phyloP scores from a whole-genome alignment of 2,113 vertebrate species.

The Ameiurus melas region DNA sequence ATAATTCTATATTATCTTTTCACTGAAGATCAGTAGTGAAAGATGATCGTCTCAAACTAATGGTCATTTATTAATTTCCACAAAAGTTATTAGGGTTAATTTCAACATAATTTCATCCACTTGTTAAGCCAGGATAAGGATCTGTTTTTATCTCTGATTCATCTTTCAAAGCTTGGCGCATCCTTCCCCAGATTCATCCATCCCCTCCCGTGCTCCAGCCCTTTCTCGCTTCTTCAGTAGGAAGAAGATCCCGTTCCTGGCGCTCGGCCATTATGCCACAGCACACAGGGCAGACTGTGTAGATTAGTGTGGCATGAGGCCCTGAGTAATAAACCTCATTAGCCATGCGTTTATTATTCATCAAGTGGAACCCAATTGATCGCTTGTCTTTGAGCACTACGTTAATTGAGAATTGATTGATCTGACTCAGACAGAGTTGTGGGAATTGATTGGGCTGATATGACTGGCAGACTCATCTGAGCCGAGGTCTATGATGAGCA shows the following conservation, averaged over 20 bases:
- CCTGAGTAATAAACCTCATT: slow-evolving; percentile 55
- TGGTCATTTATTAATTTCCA: neutral
- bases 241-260: slow-evolving; percentile 2
- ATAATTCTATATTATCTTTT: neutral
- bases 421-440: slow-evolving; percentile 58
- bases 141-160: neutral
- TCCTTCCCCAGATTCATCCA: neutral
- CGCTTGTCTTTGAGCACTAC: slow-evolving; percentile 63
- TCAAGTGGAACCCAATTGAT: slow-evolving; percentile 66
- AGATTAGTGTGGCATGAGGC: slow-evolving; percentile 22
- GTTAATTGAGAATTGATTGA: slow-evolving; percentile 74
- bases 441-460: slow-evolving; percentile 56
- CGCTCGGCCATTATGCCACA: neutral
- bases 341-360: slow-evolving; percentile 69
- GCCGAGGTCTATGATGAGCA: slow-evolving; percentile 51
- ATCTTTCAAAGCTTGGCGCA: neutral
- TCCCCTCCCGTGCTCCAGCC: neutral
- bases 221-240: slow-evolving; percentile 33
- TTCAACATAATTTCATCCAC: neutral
- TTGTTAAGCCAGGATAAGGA: neutral
- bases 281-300: slow-evolving; percentile 24
- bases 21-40: neutral
- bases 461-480: slow-evolving; percentile 56
- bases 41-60: neutral
- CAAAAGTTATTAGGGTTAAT: too few species aligned